phyloP scores from a whole-genome alignment of 2,888 invertebrate species.

The Mimachlamys varia region DNA sequence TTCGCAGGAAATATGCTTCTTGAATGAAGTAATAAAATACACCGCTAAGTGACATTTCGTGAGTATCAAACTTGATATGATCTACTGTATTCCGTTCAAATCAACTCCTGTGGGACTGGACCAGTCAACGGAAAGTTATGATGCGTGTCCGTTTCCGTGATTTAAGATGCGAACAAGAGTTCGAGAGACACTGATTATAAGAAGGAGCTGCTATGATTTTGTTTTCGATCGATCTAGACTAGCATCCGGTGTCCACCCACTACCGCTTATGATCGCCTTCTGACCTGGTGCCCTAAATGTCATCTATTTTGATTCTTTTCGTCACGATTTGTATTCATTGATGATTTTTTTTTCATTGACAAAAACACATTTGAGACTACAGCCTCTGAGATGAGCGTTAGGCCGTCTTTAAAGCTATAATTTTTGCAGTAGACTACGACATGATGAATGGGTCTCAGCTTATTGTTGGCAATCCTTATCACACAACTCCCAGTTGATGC shows the following conservation, averaged over 20 bases:
- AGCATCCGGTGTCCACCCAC: neutral
- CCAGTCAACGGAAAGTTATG: neutral
- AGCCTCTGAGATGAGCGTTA: neutral
- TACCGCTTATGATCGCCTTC: neutral
- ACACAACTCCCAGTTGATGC: neutral
- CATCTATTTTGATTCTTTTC: neutral
- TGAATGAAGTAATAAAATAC: neutral
- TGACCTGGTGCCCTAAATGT: neutral
- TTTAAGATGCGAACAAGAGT: neutral
- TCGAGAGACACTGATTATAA: neutral
- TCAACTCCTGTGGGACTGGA: neutral
- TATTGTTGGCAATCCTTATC: neutral
- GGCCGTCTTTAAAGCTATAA: neutral
- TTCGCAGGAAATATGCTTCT: constrained; percentile 28
- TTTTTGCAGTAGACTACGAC: neutral
- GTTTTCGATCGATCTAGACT: neutral
- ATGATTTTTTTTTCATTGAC: neutral
- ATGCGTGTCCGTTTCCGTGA: neutral
- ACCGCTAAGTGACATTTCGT: constrained; percentile 17
- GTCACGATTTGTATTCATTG: neutral
- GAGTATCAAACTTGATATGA: neutral
- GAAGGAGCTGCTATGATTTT: neutral
- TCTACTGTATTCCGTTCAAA: neutral
- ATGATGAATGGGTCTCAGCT: neutral
- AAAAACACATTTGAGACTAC: neutral